Conservation (phyloP, 1,140 invertebrate genomes). For the Penaeus vannamei region DNA sequence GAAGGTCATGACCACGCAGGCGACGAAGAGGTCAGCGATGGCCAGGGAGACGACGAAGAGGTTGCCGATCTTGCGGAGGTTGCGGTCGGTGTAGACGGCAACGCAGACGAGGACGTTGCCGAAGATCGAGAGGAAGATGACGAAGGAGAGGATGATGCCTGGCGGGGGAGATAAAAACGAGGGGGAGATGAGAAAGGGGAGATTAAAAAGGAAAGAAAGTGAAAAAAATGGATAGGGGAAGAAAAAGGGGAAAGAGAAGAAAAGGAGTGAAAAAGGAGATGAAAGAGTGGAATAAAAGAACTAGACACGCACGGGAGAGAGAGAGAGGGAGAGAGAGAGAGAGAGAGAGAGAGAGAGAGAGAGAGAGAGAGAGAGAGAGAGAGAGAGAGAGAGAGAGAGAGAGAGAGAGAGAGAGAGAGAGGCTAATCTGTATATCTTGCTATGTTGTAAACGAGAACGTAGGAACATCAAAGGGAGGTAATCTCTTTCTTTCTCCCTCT, state of each 20-base stretch:
- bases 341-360: not conserved
- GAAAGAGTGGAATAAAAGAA: not conserved
- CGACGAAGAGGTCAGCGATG: slow-evolving; percentile 95
- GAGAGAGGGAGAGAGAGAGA: not conserved
- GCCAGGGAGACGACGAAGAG: slow-evolving; percentile 95
- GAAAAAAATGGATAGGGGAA: not conserved
- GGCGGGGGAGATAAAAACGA: slow-evolving; percentile 10
- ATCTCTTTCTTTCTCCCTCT: not conserved
- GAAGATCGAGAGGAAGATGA: slow-evolving; percentile 93
- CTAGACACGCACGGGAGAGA: too few relatives aligned
- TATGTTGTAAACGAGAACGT: not conserved
- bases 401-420: slow-evolving; percentile 16
- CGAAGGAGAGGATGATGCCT: slow-evolving; percentile 88
- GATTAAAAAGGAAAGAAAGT: not conserved
- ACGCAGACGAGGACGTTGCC: slow-evolving; percentile 96
- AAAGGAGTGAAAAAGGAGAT: not conserved
- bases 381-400: slow-evolving; percentile 35
- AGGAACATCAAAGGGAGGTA: not conserved
- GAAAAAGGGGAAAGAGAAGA: not conserved
- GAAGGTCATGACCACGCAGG: slow-evolving; percentile 94
- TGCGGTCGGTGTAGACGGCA: slow-evolving; percentile 95
- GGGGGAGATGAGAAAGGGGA: not conserved
- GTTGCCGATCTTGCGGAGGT: slow-evolving; percentile 92
- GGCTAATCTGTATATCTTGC: not conserved
- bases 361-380: slow-evolving; percentile 26